These are phyloP conservation scores for Diadromus collaris DNA, from an alignment of 2,888 invertebrate genomes.

Conservation along the genomic window DNA sequence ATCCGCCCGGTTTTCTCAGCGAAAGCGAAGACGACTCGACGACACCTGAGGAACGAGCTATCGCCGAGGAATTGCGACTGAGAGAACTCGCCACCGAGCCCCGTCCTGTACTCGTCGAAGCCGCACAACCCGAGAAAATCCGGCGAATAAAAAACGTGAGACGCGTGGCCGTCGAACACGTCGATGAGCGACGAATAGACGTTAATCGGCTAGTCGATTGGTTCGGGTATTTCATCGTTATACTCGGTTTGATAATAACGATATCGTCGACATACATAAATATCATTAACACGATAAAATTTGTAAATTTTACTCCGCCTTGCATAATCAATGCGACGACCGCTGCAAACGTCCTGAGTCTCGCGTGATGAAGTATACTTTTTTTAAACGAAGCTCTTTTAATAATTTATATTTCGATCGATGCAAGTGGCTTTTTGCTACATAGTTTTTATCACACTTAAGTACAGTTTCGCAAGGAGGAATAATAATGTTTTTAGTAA, in stretches of 20 bases:
- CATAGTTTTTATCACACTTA: not conserved
- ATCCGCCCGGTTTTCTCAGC: slow-evolving; percentile 57
- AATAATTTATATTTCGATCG: slow-evolving; percentile 13
- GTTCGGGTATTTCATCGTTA: slow-evolving; percentile 83
- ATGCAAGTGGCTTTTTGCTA: not conserved
- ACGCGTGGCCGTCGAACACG: slow-evolving; percentile 2
- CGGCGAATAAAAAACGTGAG: slow-evolving; percentile 33
- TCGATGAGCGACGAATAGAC: slow-evolving; percentile 18
- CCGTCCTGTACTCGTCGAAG: slow-evolving; percentile 67
- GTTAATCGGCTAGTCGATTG: slow-evolving; percentile 78
- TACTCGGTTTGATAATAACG: slow-evolving; percentile 85
- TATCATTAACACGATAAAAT: slow-evolving; percentile 84
- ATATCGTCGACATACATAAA: slow-evolving; percentile 87
- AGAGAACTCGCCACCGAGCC: slow-evolving; percentile 10
- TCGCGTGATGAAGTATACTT: slow-evolving; percentile 33
- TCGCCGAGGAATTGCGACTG: slow-evolving; percentile 29
- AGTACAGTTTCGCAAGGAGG: not conserved
- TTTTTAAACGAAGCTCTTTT: not conserved
- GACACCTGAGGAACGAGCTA: slow-evolving; percentile 6
- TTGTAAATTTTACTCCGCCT: slow-evolving; percentile 86
- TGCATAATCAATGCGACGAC: slow-evolving; percentile 85
- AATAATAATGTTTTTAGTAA: not conserved
- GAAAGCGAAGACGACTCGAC: slow-evolving; percentile 59
- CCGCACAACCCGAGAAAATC: slow-evolving; percentile 59
- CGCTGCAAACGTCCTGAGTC: slow-evolving; percentile 39